Base-by-base conservation (phyloP, 1,140 invertebrate genomes). In the Drosophila equinoxialis region DNA sequence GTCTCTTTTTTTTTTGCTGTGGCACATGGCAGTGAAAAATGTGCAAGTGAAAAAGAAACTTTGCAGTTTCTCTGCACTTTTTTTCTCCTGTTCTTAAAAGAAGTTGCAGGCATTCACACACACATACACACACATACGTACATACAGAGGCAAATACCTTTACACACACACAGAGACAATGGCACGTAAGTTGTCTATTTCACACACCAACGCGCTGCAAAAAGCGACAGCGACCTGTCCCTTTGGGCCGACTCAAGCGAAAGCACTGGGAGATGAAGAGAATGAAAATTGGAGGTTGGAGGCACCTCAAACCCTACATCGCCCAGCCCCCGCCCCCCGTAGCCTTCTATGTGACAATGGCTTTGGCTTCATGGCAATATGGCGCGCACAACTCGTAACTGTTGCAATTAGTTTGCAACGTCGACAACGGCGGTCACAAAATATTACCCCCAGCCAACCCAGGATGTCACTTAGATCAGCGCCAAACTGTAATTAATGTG, bases 11-110 rank as follows among this genome's bases (percentile, higher is more conserved):
- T n/a, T 48, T 48, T 48, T 6, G 14, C 78, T 81, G 79, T 81
- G 79, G 64, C 79, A 82, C 79, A 77, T 81, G 79, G 79, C 79
- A 82, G 79, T 82, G 79, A 82, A 82, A 82, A 82, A 82, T 82
- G 79, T 75, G 64, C 79, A 77, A 80, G 42, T 7, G 20, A 59
- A 57, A 65, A 48, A 57, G 64, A 78, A 78, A 78, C 75, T 78
- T 74, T 71, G 64, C 65, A 59, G 64, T 42, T 41, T 75, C 65
- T 45, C 59, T 71, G 68, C 73, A 73, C 58, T 73, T 80, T 75
- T 67, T 65, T 60, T 23, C 20, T 48, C 30, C 30, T 74, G 65
- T 72, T 42, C 63, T 62, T 42, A 23, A 57, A 70, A 70, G 68
- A 74, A 74, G 68, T 69, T 65, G 66, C 42, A 68, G 51, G 66